A percentile compares a stretch with the other conserved stretches of the same genome.
These are phyloP conservation scores for Mormoops blainvillei DNA, from an alignment of 2,113 vertebrate species.

Conservation along the genomic window DNA sequence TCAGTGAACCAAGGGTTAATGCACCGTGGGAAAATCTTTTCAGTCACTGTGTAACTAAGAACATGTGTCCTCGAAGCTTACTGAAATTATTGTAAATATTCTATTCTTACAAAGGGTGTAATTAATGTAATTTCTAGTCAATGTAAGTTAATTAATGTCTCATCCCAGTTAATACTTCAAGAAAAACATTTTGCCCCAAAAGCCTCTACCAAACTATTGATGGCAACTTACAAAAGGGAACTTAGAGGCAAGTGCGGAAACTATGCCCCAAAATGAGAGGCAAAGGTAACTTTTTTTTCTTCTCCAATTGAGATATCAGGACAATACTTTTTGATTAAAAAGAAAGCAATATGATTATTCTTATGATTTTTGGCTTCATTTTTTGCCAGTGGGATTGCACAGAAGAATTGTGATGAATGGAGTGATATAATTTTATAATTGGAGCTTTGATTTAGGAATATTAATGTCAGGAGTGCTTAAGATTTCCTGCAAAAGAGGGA, in stretches of 20 bases:
- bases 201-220: background rate
- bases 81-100: background rate
- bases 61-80: background rate
- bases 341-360: background rate
- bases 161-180: background rate
- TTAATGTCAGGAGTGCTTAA: background rate
- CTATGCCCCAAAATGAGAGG: background rate
- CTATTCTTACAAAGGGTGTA: background rate
- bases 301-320: background rate
- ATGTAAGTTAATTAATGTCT: background rate
- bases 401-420: constrained; percentile 20
- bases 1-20: background rate
- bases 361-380: background rate
- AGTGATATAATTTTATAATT: background rate
- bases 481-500: background rate
- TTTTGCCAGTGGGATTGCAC: background rate
- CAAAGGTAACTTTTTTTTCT: background rate
- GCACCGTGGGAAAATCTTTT: background rate
- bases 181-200: background rate
- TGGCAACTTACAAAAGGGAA: background rate
- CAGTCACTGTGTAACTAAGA: background rate
- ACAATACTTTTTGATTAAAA: background rate
- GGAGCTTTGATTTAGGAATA: constrained; percentile 20
- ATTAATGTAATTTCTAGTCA: background rate
- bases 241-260: background rate